phyloP scores from a whole-genome alignment of 2,113 vertebrate species.

The Poecilia latipinna region DNA sequence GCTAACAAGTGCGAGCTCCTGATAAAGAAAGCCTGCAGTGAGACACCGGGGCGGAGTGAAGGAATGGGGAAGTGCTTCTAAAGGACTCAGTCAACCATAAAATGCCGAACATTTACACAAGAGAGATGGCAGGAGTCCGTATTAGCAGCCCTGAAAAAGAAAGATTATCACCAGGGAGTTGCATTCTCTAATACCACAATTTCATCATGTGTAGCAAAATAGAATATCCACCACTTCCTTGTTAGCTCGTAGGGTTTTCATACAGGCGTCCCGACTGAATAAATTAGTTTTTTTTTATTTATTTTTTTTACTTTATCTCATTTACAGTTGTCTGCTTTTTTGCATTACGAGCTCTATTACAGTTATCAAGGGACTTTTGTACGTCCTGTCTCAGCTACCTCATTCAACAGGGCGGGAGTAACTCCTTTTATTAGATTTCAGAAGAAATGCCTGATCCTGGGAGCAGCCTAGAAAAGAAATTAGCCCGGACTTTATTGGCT shows the following conservation, averaged over 20 bases:
- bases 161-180: constrained; percentile 30
- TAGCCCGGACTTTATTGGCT: constrained; percentile 63
- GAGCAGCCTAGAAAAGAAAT: constrained; percentile 60
- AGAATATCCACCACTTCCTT: constrained; percentile 23
- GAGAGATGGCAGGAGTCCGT: constrained; percentile 50
- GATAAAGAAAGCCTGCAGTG: constrained; percentile 69
- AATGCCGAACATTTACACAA: constrained; percentile 65
- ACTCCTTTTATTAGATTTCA: constrained; percentile 57
- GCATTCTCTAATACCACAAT: constrained; percentile 40
- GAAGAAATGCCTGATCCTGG: constrained; percentile 41
- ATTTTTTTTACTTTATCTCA: constrained; percentile 10
- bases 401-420: constrained; percentile 25
- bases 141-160: constrained; percentile 40
- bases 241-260: constrained; percentile 35
- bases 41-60: constrained; percentile 63
- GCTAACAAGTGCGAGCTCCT: constrained; percentile 66
- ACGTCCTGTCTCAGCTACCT: constrained; percentile 6
- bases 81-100: constrained; percentile 68
- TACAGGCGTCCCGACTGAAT: constrained; percentile 29
- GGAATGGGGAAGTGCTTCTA: constrained; percentile 57
- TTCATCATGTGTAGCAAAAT: constrained; percentile 54
- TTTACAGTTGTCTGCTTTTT: constrained; percentile 36
- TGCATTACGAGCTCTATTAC: constrained; percentile 32
- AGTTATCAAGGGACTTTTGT: constrained; percentile 28
- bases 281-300: constrained; percentile 33